Percentiles rank a stretch among this genome's conserved stretches.
Evolutionary conservation across 53 echinoderm and acorn worm species (phyloP).

Genomic region (Patiria pectinifera): DNA sequence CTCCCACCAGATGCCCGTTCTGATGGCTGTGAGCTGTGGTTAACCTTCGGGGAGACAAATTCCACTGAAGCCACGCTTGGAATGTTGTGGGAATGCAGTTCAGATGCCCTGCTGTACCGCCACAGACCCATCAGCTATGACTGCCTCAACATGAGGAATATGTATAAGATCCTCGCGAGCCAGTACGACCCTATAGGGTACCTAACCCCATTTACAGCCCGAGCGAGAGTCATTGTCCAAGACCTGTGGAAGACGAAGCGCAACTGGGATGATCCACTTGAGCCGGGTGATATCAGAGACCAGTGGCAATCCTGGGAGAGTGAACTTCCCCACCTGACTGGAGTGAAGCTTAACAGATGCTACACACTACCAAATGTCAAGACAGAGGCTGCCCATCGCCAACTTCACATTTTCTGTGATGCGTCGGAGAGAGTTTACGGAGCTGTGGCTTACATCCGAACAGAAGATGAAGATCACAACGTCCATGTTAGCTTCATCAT

Average conservation of each 20-base stretch:
- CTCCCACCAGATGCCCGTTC: conserved; percentile 28
- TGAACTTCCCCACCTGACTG: conserved; percentile 19
- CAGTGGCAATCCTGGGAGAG: conserved; percentile 51
- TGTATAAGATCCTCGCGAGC: conserved; percentile 43
- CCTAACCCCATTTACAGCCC: conserved; percentile 19
- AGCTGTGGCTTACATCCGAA: conserved; percentile 26
- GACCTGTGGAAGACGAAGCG: conserved; percentile 25
- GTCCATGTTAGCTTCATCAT: not conserved
- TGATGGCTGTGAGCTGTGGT: not conserved
- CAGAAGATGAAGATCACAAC: not conserved
- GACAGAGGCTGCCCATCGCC: not conserved
- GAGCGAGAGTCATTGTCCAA: conserved; percentile 49
- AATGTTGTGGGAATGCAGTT: conserved; percentile 9
- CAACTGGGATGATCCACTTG: conserved; percentile 37
- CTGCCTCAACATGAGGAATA: conserved; percentile 33
- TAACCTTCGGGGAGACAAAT: conserved; percentile 6
- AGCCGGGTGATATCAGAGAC: not conserved
- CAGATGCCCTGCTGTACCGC: conserved; percentile 34
- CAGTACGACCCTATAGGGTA: conserved; percentile 49
- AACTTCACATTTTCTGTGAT: conserved; percentile 30
- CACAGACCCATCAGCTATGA: conserved; percentile 23
- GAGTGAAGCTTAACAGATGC: conserved; percentile 13
- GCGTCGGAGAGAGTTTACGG: conserved; percentile 30
- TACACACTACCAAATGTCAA: not conserved
- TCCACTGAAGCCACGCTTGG: conserved; percentile 2